Base-by-base conservation (phyloP, 30 jellyfish, hydroid and myxozoan genomes). In the Cassiopea andromeda region DNA sequence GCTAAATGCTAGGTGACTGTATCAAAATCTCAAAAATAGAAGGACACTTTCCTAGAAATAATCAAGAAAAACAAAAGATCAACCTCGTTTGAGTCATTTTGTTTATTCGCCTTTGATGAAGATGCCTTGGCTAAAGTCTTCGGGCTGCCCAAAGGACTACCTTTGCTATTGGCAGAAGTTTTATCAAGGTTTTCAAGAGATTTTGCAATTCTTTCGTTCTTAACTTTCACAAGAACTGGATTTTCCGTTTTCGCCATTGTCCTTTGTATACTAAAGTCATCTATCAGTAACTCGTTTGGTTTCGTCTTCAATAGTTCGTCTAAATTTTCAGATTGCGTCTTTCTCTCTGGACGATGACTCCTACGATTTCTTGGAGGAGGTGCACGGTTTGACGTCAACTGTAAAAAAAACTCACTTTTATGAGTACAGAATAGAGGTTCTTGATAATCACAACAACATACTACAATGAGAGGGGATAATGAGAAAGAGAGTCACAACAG, bases 311-410 rank as follows among this genome's bases (percentile, higher is more conserved):
- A 46, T 69, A 87, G 44, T 68, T 77, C 80, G 1, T 78, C 94
- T 19, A 78, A 50, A 58, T 78, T 59, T 54, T 79, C 94, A 1
- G 94, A 87, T 78, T 76, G 87, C 6, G 81, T 78, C 46, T 69
- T 78, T 44, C 90, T 60, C 48, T 44, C 69, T 0, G 69, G 79
- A 7, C 90, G 85, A 1, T 18, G 70, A 45, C 48, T 48, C 43
- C 75, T 60, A 18, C 85, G 9, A 16, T 44, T 77, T 46, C 85
- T 45, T 27, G 93, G 92, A 1, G 96, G 96, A 17, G 97, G 93
- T 10, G 93, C 93, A 44, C 97, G 78, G 74, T 84, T 84, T 77
- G 87, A 61, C 1, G 92, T 90, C 79, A 90, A 54, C 97, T 90
- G 73, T 13, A 71, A 88, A 54, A 64, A 38, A 69, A 77, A 0